Base-by-base conservation (phyloP, 2,888 invertebrate species). In the Argynnis bischoffii region DNA sequence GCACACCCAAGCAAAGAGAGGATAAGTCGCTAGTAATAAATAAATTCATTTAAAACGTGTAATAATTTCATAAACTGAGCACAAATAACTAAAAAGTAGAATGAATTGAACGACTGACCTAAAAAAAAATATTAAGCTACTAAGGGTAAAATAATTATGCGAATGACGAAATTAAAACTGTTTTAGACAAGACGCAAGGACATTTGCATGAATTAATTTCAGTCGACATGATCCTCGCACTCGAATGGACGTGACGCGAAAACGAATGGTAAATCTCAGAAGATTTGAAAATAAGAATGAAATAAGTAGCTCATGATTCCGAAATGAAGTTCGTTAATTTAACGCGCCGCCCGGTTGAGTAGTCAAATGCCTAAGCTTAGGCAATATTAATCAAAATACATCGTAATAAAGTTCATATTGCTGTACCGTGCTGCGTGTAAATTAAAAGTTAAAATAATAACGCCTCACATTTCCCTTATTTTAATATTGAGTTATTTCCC, bases 141-240 rank as follows among this genome's bases (percentile, higher is more conserved):
- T 61, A 51, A 18, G 60, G 60, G 35, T 61, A 31, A 35, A 63
- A 66, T 50, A 61, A 61, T 63, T 46, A 86, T 80, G 78, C 77
- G 76, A 77, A 78, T 79, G 86, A 84, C 86, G 84, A 86, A 85
- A 86, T 84, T 85, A 86, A 81, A 79, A 79, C 79, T 81, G 79
- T 83, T 87, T 84, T 80, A 84, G 86, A 86, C 82, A 79, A 81
- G 81, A 82, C 78, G 75, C 76, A 77, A 67, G 59, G 64, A 69
- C 71, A 64, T 73, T 73, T 71, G 72, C 71, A 73, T 75, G 67
- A 75, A 74, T 74, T 75, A 75, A 75, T 75, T 75, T 75, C 64
- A 69, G 72, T 67, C 68, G 67, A 69, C 74, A 63, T 64, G 63
- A 66, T 64, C 54, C 66, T 69, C 59, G 59, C 66, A 67, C 71